A percentile compares a stretch with the other conserved stretches of the same genome.
Evolutionary conservation across 2,888 invertebrate species (phyloP).

Genomic region (Synergus umbraculus): DNA sequence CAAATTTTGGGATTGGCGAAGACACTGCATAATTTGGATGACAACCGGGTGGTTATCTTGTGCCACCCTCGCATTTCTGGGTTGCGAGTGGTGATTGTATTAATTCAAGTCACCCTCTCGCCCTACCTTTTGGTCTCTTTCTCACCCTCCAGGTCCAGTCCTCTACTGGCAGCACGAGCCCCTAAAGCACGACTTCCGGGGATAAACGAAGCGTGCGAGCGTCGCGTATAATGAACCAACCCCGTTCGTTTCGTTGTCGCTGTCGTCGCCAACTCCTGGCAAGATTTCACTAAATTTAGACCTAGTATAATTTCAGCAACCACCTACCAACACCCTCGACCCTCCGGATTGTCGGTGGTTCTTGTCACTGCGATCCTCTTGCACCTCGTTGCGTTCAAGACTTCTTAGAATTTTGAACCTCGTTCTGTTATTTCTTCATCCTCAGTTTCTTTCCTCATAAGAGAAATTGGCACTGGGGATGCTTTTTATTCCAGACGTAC

Average conservation of each 20-base stretch:
- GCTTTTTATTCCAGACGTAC: neutral
- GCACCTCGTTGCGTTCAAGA: slow-evolving; percentile 17
- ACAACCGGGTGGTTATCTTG: slow-evolving; percentile 59
- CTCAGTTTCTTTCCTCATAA: neutral
- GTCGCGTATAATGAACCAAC: slow-evolving; percentile 76
- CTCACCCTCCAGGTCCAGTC: slow-evolving; percentile 51
- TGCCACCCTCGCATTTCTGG: slow-evolving; percentile 24
- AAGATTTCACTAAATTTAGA: slow-evolving; percentile 61
- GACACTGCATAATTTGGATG: slow-evolving; percentile 67
- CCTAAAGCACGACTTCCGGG: slow-evolving; percentile 73
- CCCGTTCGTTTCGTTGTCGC: slow-evolving; percentile 68
- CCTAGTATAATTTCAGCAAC: slow-evolving; percentile 54
- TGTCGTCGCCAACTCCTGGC: slow-evolving; percentile 53
- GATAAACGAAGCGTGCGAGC: slow-evolving; percentile 77
- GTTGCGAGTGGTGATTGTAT: slow-evolving; percentile 67
- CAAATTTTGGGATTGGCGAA: neutral
- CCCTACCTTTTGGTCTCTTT: slow-evolving; percentile 51
- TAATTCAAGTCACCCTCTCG: slow-evolving; percentile 70
- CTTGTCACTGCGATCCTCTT: slow-evolving; percentile 25
- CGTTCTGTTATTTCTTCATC: neutral
- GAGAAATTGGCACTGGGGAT: neutral
- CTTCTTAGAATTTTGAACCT: neutral
- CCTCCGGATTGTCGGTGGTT: slow-evolving; percentile 6
- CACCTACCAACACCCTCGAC: slow-evolving; percentile 42
- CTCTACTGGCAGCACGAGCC: slow-evolving; percentile 53